Evolutionary conservation across 2,888 invertebrate genomes (phyloP), one percentile per base, ranked within the genome.

Genomic region (Phalera bucephala): DNA sequence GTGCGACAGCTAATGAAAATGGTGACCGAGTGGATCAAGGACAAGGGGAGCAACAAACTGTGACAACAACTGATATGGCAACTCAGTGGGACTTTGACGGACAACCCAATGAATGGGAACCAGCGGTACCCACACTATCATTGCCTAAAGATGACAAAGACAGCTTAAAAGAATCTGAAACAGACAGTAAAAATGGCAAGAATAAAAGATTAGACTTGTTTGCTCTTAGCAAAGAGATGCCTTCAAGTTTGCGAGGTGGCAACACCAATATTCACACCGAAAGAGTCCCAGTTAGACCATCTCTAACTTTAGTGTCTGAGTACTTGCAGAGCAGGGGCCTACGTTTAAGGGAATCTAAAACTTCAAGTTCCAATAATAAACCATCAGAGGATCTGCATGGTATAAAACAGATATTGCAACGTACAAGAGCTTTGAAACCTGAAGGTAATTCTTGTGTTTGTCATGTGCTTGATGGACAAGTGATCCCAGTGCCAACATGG

Each of bases 191-290:
- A 62, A 48, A 64, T 8, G 77, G 76, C 11, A 75, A 72, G 47
- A 74, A 45, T 42, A 81, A 72, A 55, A 71, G 63, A 46, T 39
- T 66, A 1, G 79, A 89, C 51, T 57, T 89, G 27, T 89, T 89
- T 78, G 87, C 88, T 6, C 44, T 87, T 2, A 89, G 89, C 50
- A 77, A 81, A 36, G 88, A 88, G 60, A 89, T 89, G 88, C 87
- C 84, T 7, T 71, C 76, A 9, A 82, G 80, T 44, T 64, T 89
- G 40, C 64, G 81, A 11, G 81, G 81, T 9, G 72, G 74, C 2
- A 35, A 61, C 7, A 55, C 52, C 5, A 57, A 55, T 23, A 48
- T 39, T 19, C 10, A 58, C 13, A 69, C 59, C 37, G 66, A 70
- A 19, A 57, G 57, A 37, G 44, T 47, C 11, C 54, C 63, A 22